Conservation (phyloP, 2,797 vertebrate genomes). For the Todus mexicanus region DNA sequence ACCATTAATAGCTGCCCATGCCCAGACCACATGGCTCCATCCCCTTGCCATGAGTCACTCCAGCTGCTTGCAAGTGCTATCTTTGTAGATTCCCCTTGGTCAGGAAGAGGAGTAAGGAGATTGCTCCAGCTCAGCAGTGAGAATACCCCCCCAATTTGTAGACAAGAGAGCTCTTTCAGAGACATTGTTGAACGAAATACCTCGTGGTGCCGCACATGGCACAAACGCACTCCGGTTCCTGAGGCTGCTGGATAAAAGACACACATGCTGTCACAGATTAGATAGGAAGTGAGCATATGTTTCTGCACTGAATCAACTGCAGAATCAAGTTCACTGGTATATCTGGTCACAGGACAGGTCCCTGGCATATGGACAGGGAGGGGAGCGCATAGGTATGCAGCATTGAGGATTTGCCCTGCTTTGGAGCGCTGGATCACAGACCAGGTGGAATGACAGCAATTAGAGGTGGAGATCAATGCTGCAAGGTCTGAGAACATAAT, state of each 20-base stretch:
- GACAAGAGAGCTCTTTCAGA: slow-evolving; percentile 37
- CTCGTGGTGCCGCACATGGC: background rate
- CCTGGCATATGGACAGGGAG: background rate
- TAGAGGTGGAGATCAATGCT: background rate
- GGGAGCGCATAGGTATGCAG: background rate
- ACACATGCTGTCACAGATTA: background rate
- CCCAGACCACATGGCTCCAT: slow-evolving; percentile 17
- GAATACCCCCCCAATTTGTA: background rate
- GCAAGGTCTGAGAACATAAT: background rate
- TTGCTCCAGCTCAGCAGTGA: background rate
- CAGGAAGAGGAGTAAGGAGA: background rate
- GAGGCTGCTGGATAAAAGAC: background rate
- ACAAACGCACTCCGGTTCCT: background rate
- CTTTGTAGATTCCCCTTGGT: slow-evolving; percentile 1
- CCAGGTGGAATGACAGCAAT: background rate
- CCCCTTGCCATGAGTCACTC: background rate
- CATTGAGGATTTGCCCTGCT: background rate
- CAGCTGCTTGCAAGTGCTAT: slow-evolving; percentile 25
- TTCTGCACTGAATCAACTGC: background rate
- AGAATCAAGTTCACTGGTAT: background rate
- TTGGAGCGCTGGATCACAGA: background rate
- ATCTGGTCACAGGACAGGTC: background rate
- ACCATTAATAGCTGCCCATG: background rate
- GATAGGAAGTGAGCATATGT: background rate
- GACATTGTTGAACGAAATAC: background rate